Percentiles rank a stretch among this genome's conserved stretches.
phyloP scores from a whole-genome alignment of 2,888 invertebrate genomes.

The Willowsia nigromaculata region DNA sequence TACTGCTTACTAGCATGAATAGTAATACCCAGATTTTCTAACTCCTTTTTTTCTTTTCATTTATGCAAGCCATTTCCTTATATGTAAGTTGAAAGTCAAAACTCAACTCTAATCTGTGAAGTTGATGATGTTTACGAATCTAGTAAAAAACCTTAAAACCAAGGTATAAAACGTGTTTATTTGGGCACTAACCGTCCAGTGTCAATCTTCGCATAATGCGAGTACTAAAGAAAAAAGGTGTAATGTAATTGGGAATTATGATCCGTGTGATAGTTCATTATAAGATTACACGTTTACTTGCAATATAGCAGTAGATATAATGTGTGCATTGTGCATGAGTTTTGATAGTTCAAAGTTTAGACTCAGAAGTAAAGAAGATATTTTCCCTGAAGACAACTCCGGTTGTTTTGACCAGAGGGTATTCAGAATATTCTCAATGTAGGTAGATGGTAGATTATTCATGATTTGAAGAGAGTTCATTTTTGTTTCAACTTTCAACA shows the following conservation, averaged over 20 bases:
- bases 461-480: background rate
- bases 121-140: background rate
- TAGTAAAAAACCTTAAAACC: background rate
- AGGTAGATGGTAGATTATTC: conserved; percentile 4
- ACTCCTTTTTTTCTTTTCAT: background rate
- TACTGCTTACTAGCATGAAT: background rate
- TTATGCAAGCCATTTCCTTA: conserved; percentile 26
- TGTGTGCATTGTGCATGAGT: background rate
- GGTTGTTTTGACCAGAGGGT: conserved; percentile 53
- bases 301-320: too few species aligned
- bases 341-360: background rate
- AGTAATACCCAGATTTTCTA: background rate
- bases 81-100: background rate
- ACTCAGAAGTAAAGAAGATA: background rate
- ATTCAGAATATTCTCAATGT: background rate
- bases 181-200: background rate
- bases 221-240: background rate
- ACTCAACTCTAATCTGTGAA: conserved; percentile 40
- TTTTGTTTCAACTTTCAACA: background rate
- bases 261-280: too few species aligned
- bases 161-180: background rate
- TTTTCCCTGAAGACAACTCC: conserved; percentile 21
- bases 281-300: too few species aligned
- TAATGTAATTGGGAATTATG: background rate
- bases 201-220: background rate